phyloP scores from a whole-genome alignment of 2,113 vertebrate genomes.

The Hyaena hyaena region DNA sequence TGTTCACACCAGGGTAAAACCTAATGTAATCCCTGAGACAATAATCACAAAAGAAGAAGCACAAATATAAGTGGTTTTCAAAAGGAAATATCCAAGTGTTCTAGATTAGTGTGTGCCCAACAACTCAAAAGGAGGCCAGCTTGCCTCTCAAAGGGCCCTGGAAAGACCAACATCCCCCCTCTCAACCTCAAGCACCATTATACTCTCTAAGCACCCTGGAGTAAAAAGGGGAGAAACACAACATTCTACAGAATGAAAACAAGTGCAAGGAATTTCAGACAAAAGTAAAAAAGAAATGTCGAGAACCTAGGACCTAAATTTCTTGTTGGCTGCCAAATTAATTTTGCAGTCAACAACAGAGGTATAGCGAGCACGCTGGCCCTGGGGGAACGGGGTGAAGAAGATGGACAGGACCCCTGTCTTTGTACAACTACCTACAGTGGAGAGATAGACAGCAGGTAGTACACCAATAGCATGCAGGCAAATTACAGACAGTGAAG shows the following conservation, averaged over 20 bases:
- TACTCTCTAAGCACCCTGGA: not conserved
- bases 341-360: not conserved
- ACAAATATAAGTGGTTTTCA: not conserved
- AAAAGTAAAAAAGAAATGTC: not conserved
- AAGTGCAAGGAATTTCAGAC: conserved; percentile 10
- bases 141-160: not conserved
- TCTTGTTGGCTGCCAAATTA: not conserved
- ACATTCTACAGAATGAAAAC: not conserved
- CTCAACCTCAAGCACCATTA: not conserved
- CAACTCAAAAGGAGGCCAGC: not conserved
- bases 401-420: not conserved
- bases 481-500: not conserved
- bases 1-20: not conserved
- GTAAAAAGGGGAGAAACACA: not conserved
- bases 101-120: not conserved
- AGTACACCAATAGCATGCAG: not conserved
- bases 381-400: not conserved
- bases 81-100: not conserved
- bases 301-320: not conserved
- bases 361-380: not conserved
- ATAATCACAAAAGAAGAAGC: not conserved
- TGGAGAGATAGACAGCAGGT: not conserved
- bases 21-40: not conserved
- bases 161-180: not conserved
- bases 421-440: not conserved